Evolutionary conservation across 2,113 vertebrate species (phyloP).

Genomic region (Xiphorhynchus elegans): DNA sequence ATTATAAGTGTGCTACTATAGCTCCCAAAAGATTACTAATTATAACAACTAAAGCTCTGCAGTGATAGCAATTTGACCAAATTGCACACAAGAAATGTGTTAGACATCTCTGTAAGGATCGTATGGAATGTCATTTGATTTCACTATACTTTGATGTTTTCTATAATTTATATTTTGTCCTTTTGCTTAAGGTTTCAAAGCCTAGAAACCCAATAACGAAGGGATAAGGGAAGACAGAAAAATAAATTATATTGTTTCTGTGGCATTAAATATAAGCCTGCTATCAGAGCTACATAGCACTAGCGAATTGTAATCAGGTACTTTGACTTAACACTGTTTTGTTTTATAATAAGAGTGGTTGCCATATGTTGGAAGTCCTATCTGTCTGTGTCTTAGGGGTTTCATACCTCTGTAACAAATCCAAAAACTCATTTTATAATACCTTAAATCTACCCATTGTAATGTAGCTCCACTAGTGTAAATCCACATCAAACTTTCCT

Average conservation of each 20-base stretch:
- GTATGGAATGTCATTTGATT: conserved; percentile 78
- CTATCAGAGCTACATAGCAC: conserved; percentile 88
- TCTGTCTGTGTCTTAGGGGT: conserved; percentile 79
- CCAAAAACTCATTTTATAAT: conserved; percentile 89
- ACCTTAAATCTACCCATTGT: conserved; percentile 96
- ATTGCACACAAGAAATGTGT: conserved; percentile 29
- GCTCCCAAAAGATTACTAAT: conserved; percentile 72
- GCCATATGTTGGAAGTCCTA: conserved; percentile 86
- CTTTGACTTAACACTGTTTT: conserved; percentile 94
- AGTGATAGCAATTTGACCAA: conserved; percentile 40
- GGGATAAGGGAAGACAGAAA: conserved; percentile 90
- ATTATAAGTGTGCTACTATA: not conserved
- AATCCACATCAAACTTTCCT: conserved; percentile 90
- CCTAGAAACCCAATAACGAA: conserved; percentile 86
- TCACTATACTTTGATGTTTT: conserved; percentile 75
- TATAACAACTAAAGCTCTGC: conserved; percentile 62
- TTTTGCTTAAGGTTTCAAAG: conserved; percentile 91
- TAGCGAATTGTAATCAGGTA: conserved; percentile 97
- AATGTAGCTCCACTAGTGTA: conserved; percentile 90
- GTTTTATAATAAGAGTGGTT: conserved; percentile 85
- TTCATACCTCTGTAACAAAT: conserved; percentile 86
- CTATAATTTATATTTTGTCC: conserved; percentile 86
- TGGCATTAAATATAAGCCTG: conserved; percentile 94
- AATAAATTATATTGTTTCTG: conserved; percentile 99
- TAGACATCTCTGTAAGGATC: conserved; percentile 56